Conservation (phyloP, 2,797 vertebrate species). For the Sphenodon punctatus region DNA sequence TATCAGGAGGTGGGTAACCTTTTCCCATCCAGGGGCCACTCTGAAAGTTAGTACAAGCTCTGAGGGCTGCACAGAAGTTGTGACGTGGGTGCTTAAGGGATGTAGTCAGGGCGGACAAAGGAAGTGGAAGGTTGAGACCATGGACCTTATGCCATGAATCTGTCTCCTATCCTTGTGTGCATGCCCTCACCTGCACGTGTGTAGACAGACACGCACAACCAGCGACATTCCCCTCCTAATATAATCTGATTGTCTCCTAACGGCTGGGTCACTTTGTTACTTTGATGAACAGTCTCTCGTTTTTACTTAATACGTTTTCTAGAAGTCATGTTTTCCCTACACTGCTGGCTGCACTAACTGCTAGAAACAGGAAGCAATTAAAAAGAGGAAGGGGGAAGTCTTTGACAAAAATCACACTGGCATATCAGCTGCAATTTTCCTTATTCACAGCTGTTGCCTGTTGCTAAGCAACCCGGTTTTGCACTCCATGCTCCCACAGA, state of each 20-base stretch:
- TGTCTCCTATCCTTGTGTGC: too few species aligned
- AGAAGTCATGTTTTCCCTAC: not conserved
- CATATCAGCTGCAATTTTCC: not conserved
- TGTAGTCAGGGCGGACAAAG: not conserved
- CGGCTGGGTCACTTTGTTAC: not conserved
- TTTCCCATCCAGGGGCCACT: too few species aligned
- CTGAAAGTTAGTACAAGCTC: too few species aligned
- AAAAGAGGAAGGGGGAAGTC: not conserved
- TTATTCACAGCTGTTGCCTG: constrained; percentile 19
- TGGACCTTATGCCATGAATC: too few species aligned
- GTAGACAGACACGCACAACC: too few species aligned
- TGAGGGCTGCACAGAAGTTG: too few species aligned
- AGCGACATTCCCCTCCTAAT: not conserved
- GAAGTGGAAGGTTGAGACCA: not conserved
- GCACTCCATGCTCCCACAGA: not conserved
- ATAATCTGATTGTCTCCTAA: not conserved
- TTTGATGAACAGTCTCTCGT: not conserved
- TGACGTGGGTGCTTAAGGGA: too few species aligned
- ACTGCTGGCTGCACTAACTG: not conserved
- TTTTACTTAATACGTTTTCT: not conserved
- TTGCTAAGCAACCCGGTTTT: constrained; percentile 53
- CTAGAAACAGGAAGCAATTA: constrained; percentile 12
- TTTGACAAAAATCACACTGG: constrained; percentile 19
- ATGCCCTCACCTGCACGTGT: too few species aligned
- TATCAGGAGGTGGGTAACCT: too few species aligned